Evolutionary conservation across 2,888 invertebrate species (phyloP).

Genomic region (Drosophila meridiana): DNA sequence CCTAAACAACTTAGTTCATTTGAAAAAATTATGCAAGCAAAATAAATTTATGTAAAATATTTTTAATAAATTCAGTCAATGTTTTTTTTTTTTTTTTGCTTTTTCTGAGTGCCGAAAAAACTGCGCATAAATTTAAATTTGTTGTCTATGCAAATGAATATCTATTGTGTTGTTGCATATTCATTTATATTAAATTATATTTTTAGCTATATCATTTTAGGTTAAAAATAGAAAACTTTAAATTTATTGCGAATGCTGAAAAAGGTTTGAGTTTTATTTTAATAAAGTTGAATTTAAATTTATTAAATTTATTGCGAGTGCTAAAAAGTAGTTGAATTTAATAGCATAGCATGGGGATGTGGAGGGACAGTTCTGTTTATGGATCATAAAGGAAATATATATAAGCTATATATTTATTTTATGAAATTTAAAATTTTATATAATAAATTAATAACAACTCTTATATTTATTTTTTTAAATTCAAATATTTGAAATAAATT

Average conservation of each 20-base stretch:
- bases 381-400: no score
- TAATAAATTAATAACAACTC: no score
- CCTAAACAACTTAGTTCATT: conserved; percentile 30
- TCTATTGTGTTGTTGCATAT: neutral
- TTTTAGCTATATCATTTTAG: neutral
- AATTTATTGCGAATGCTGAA: no score
- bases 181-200: neutral
- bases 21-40: neutral
- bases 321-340: neutral
- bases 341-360: no score
- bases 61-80: neutral
- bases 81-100: neutral
- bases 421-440: no score
- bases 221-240: neutral
- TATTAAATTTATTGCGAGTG: no score
- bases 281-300: no score
- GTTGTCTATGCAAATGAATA: neutral
- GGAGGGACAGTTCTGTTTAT: no score
- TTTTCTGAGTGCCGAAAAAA: neutral
- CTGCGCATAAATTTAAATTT: conserved; percentile 5
- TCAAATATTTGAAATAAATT: no score
- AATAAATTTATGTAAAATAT: neutral
- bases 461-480: no score
- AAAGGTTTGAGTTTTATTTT: no score
- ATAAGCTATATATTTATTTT: no score